Percentiles rank a stretch among this genome's conserved stretches.
These are phyloP conservation scores for Pollenia amentaria DNA, from an alignment of 2,888 invertebrate species.

Conservation along the genomic window DNA sequence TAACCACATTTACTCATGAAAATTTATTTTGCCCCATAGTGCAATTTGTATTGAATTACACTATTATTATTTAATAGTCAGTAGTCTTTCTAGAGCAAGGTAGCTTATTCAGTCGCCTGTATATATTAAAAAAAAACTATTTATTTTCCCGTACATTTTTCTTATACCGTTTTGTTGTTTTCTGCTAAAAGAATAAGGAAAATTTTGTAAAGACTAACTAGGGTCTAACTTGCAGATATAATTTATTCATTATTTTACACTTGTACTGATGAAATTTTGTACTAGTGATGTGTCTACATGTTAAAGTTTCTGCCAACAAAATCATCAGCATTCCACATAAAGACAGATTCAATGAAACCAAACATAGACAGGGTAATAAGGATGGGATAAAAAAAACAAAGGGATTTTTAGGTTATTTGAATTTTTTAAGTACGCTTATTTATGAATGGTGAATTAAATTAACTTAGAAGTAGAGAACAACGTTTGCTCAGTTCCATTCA, in stretches of 20 bases:
- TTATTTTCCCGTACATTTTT: slow-evolving; percentile 7
- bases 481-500: too few species aligned
- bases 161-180: slow-evolving; percentile 1
- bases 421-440: too few species aligned
- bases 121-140: slow-evolving; percentile 5
- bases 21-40: slow-evolving; percentile 18
- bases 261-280: slow-evolving; percentile 6
- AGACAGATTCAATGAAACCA: not conserved
- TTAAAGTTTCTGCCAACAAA: not conserved
- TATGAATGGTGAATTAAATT: too few species aligned
- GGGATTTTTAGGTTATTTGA: too few species aligned
- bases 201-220: slow-evolving; percentile 48
- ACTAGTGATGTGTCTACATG: not conserved
- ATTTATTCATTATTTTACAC: slow-evolving; percentile 65
- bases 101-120: slow-evolving; percentile 25
- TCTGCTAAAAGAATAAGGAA: slow-evolving; percentile 23
- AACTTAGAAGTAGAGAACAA: too few species aligned
- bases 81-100: not conserved
- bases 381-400: too few species aligned
- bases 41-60: not conserved
- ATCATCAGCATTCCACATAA: slow-evolving; percentile 1
- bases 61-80: not conserved
- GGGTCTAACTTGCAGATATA: slow-evolving; percentile 62
- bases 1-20: too few species aligned
- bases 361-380: too few species aligned